Conservation (phyloP, 1,140 invertebrate genomes). For the Hyphantria cunea region DNA sequence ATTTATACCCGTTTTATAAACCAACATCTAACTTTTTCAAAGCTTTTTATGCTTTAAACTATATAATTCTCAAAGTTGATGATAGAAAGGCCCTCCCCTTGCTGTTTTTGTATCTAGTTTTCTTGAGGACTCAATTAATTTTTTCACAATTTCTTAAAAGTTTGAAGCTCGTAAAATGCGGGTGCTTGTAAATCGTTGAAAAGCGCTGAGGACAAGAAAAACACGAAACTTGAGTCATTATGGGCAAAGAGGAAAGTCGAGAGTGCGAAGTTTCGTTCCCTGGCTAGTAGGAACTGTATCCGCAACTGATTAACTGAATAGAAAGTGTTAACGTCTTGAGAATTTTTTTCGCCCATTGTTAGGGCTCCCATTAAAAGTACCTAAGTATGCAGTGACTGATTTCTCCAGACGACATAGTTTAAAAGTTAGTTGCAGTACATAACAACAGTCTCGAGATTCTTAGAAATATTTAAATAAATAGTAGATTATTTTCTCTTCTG, state of each 20-base stretch:
- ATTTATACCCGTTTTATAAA: no score
- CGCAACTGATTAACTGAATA: constrained; percentile 41
- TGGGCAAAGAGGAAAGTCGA: constrained; percentile 41
- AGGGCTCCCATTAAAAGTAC: constrained; percentile 23
- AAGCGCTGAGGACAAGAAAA: constrained; percentile 60
- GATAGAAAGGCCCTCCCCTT: neutral
- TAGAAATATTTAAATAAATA: neutral
- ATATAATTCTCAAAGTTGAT: neutral
- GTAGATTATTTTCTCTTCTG: neutral
- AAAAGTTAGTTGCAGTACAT: neutral
- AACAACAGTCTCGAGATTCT: neutral
- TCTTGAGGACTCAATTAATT: constrained; percentile 12
- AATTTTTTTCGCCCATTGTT: constrained; percentile 25
- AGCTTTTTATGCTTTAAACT: neutral
- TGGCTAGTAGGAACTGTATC: constrained; percentile 42
- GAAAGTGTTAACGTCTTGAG: constrained; percentile 60
- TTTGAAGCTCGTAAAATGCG: constrained; percentile 16
- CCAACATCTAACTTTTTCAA: no score
- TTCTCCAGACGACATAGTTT: neutral
- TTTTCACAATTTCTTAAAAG: constrained; percentile 15
- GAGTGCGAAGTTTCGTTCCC: constrained; percentile 60
- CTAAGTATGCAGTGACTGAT: constrained; percentile 3
- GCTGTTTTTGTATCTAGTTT: neutral
- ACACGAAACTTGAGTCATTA: constrained; percentile 67
- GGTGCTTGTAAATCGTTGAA: constrained; percentile 48